phyloP scores from a whole-genome alignment of 37 sponge, comb jelly and placozoan genomes.

The Chondrilla cf. caribensis region DNA sequence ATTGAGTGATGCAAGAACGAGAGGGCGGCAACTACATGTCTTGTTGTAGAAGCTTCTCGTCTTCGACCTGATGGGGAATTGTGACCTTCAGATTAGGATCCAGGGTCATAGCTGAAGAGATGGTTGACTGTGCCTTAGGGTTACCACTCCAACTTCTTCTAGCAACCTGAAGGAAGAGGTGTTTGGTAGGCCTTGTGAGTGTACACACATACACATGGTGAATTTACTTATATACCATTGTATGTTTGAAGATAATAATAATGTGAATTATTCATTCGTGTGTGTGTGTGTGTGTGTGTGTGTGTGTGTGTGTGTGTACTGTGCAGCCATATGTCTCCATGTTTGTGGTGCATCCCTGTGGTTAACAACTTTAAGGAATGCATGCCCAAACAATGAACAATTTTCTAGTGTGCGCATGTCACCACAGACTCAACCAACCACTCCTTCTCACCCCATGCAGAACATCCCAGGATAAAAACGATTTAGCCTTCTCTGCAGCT shows the following conservation, averaged over 20 bases:
- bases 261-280: neutral
- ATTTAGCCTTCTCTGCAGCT: conserved; percentile 68
- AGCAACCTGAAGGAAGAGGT: conserved; percentile 41
- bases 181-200: no score
- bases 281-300: neutral
- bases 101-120: conserved; percentile 55
- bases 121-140: conserved; percentile 68
- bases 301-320: neutral
- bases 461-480: conserved; percentile 96
- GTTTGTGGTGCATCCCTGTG: no score
- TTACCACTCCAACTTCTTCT: conserved; percentile 94
- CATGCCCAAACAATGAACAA: no score
- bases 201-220: conserved; percentile 13
- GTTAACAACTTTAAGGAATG: no score
- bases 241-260: no score
- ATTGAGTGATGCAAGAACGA: no score
- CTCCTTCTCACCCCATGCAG: conserved; percentile 79
- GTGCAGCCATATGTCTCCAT: no score
- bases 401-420: no score
- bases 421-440: no score
- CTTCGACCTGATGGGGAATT: conserved; percentile 55
- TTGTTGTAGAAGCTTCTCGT: conserved; percentile 36
- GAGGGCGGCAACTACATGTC: conserved; percentile 10
- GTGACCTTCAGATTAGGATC: conserved; percentile 71
- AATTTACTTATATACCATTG: no score